Percentiles rank a stretch among this genome's conserved stretches.
Conservation (phyloP, 2,113 vertebrate species). For the Jacana jacana region DNA sequence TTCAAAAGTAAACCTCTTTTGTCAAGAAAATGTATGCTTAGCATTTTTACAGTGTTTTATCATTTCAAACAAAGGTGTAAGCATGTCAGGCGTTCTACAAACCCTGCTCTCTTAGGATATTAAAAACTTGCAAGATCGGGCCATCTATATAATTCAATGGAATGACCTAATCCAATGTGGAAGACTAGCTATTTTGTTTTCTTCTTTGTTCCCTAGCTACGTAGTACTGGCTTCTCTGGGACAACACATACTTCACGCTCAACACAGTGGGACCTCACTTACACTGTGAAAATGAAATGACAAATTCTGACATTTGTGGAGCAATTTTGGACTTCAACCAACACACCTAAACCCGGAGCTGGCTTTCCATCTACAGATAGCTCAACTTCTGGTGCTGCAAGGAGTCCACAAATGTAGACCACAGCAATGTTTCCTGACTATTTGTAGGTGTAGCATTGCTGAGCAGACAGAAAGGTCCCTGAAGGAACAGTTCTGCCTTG, state of each 20-base stretch:
- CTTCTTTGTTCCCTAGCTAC: not conserved
- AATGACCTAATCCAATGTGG: not conserved
- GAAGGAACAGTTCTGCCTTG: not conserved
- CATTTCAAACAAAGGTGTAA: not conserved
- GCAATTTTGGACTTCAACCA: not conserved
- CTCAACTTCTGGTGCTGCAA: not conserved
- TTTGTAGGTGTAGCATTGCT: not conserved
- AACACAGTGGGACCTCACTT: not conserved
- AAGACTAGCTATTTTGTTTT: not conserved
- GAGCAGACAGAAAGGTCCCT: not conserved
- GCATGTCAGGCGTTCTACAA: not conserved
- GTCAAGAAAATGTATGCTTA: not conserved
- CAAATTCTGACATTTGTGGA: not conserved
- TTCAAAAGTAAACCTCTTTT: not conserved
- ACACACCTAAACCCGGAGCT: not conserved
- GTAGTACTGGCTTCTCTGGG: not conserved
- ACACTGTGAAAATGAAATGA: not conserved
- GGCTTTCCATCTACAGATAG: not conserved
- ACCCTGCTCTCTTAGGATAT: not conserved
- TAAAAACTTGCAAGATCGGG: not conserved
- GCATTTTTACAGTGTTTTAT: not conserved
- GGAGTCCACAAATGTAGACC: fast-evolving
- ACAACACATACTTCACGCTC: not conserved
- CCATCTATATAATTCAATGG: not conserved
- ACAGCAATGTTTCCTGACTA: not conserved